Conservation (phyloP, 2,113 vertebrate genomes). For the Halcyon senegalensis region DNA sequence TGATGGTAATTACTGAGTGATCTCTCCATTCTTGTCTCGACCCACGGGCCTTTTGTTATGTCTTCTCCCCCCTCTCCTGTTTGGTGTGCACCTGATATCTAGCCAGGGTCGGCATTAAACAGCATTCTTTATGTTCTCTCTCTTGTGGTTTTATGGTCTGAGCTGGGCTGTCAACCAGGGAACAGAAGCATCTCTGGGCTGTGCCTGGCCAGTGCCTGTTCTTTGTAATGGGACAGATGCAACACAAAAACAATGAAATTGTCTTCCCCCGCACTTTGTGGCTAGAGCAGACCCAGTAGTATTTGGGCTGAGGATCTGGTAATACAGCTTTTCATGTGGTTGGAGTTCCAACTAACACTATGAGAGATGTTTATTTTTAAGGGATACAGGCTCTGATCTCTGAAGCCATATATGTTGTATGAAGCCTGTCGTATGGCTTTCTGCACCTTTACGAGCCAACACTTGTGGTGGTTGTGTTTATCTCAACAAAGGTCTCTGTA, state of each 20-base stretch:
- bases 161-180: not conserved
- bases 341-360: not conserved
- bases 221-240: not conserved
- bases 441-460: not conserved
- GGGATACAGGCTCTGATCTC: not conserved
- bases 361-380: not conserved
- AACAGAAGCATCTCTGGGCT: not conserved
- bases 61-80: too few species aligned
- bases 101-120: not conserved
- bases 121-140: not conserved
- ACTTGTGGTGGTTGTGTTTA: not conserved
- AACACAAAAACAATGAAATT: not conserved
- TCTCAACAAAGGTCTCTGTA: not conserved
- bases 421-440: not conserved
- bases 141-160: not conserved
- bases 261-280: not conserved
- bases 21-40: not conserved
- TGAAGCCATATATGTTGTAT: not conserved
- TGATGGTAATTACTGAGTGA: not conserved
- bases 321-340: not conserved
- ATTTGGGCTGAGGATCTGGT: not conserved
- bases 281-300: not conserved
- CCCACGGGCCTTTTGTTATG: not conserved
- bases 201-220: not conserved
- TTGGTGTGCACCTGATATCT: not conserved